Evolutionary conservation across 2,888 invertebrate genomes (phyloP).

Genomic region (Mechanitis messenoides): DNA sequence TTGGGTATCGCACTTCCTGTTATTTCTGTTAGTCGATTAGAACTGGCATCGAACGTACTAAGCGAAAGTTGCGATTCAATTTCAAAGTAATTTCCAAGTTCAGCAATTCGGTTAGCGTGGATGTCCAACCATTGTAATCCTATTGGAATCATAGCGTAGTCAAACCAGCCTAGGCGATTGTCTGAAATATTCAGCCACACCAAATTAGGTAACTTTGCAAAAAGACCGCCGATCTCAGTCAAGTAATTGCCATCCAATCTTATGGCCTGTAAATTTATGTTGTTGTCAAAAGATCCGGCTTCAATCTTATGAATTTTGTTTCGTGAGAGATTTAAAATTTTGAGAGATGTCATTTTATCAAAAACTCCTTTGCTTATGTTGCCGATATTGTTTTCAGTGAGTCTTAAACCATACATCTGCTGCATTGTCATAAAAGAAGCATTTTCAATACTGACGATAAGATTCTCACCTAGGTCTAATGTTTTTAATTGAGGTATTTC

Average conservation of each 20-base stretch:
- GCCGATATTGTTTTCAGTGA: slow-evolving; percentile 90
- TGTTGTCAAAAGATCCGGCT: slow-evolving; percentile 85
- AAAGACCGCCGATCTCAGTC: slow-evolving; percentile 85
- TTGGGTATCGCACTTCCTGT: slow-evolving; percentile 89
- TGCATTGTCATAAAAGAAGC: slow-evolving; percentile 88
- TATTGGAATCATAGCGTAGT: slow-evolving; percentile 90
- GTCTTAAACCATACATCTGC: slow-evolving; percentile 86
- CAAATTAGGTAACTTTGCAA: slow-evolving; percentile 86
- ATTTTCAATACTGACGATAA: slow-evolving; percentile 85
- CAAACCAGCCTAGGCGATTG: slow-evolving; percentile 88
- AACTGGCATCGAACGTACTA: slow-evolving; percentile 88
- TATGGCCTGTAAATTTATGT: slow-evolving; percentile 86
- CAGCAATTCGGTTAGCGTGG: slow-evolving; percentile 88
- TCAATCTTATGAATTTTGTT: slow-evolving; percentile 89
- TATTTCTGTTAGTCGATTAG: slow-evolving; percentile 87
- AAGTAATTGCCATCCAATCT: slow-evolving; percentile 89
- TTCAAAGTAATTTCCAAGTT: slow-evolving; percentile 90
- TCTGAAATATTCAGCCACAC: slow-evolving; percentile 92
- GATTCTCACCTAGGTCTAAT: slow-evolving; percentile 90
- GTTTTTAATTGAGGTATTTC: slow-evolving; percentile 86
- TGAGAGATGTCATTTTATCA: slow-evolving; percentile 85
- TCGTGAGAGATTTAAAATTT: slow-evolving; percentile 88
- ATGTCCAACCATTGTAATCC: slow-evolving; percentile 90
- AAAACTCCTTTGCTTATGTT: slow-evolving; percentile 88
- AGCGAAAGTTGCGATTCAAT: slow-evolving; percentile 87